These are phyloP conservation scores for Wasmannia auropunctata DNA, from an alignment of 1,140 invertebrate genomes.

Conservation along the genomic window DNA sequence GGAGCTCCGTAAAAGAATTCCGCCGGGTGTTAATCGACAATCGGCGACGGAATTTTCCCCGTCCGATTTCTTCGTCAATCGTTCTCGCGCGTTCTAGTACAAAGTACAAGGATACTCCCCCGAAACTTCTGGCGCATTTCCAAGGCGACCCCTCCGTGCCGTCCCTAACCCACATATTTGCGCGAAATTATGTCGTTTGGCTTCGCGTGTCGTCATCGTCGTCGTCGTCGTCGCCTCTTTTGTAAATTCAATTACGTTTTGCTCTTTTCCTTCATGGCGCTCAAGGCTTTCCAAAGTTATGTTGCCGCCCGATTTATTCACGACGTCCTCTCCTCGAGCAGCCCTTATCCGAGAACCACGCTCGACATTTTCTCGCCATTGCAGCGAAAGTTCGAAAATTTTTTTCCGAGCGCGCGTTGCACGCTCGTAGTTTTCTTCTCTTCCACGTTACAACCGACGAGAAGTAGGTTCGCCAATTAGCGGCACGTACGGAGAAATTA, in stretches of 20 bases:
- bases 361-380: neutral
- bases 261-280: neutral
- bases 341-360: too few species aligned
- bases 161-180: conserved; percentile 77
- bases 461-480: conserved; percentile 42
- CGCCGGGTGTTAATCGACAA: conserved; percentile 38
- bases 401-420: conserved; percentile 18
- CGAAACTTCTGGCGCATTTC: conserved; percentile 68
- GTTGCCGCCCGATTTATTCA: neutral
- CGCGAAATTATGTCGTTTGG: conserved; percentile 69
- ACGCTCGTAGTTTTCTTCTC: conserved; percentile 11
- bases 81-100: conserved; percentile 32
- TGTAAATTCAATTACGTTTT: conserved; percentile 25
- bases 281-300: neutral
- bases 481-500: conserved; percentile 41
- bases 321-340: too few species aligned
- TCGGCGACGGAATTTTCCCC: conserved; percentile 41
- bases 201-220: conserved; percentile 41
- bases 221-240: neutral
- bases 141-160: conserved; percentile 63
- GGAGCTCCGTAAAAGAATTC: neutral
- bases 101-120: conserved; percentile 24
- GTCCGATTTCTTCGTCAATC: conserved; percentile 51
- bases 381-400: conserved; percentile 5
- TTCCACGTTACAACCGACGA: neutral